These are phyloP conservation scores for Antheraea yamamai DNA, from an alignment of 2,888 invertebrate species.

Conservation along the genomic window DNA sequence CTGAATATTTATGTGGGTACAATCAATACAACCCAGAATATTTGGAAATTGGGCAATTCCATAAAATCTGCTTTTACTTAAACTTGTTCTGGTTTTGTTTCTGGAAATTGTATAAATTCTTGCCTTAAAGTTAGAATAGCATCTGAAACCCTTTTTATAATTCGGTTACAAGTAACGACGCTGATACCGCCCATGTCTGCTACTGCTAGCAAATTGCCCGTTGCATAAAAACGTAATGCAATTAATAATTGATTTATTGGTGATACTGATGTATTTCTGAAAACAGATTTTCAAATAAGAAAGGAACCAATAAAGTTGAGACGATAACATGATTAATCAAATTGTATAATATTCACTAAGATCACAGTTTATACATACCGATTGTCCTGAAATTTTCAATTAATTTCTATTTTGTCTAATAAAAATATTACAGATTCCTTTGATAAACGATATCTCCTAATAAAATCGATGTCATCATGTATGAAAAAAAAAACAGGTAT, in stretches of 20 bases:
- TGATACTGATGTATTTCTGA: slow-evolving; percentile 21
- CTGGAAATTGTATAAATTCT: too few relatives aligned
- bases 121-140: slow-evolving; percentile 21
- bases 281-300: neutral
- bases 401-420: too few relatives aligned
- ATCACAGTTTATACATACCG: slow-evolving; percentile 30
- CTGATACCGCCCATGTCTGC: slow-evolving; percentile 25
- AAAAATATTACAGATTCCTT: too few relatives aligned
- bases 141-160: slow-evolving; percentile 24
- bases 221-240: slow-evolving; percentile 22
- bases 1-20: slow-evolving; percentile 15
- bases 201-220: slow-evolving; percentile 23
- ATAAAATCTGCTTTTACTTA: too few relatives aligned
- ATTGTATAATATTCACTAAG: neutral
- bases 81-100: too few relatives aligned
- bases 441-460: too few relatives aligned
- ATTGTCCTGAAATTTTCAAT: too few relatives aligned
- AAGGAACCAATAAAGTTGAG: neutral
- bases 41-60: neutral
- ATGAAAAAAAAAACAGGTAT: too few relatives aligned
- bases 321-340: neutral
- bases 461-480: too few relatives aligned
- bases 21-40: slow-evolving; percentile 20
- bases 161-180: slow-evolving; percentile 23
- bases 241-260: slow-evolving; percentile 26